phyloP scores from a whole-genome alignment of 2,113 vertebrate species.

The Xenopus laevis region DNA sequence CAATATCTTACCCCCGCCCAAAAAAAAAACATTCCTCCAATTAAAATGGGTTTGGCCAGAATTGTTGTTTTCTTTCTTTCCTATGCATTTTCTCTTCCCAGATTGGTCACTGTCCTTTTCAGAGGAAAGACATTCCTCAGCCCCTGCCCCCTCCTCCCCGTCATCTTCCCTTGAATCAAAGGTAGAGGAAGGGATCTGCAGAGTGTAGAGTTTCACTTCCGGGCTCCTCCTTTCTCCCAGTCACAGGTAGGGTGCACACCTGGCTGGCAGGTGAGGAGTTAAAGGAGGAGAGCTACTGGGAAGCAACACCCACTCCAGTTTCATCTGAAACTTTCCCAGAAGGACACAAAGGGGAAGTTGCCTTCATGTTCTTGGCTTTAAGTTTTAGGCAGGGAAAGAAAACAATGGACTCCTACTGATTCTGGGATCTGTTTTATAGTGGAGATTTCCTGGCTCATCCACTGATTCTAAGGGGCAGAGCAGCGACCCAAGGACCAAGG shows the following conservation, averaged over 20 bases:
- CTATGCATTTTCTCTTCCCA: too few species aligned
- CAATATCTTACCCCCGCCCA: too few species aligned
- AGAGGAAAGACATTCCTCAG: background rate
- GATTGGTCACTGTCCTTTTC: too few species aligned
- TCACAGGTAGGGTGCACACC: conserved; percentile 53
- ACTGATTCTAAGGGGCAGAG: too few species aligned
- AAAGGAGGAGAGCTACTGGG: background rate
- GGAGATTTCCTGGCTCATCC: too few species aligned
- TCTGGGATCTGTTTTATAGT: too few species aligned
- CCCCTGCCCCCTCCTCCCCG: conserved; percentile 38
- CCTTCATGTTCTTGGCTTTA: too few species aligned
- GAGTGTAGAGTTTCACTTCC: conserved; percentile 70
- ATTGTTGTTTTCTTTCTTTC: too few species aligned
- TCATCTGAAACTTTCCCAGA: conserved; percentile 48
- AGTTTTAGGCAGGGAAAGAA: too few species aligned
- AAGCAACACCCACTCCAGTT: conserved; percentile 42
- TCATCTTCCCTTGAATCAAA: conserved; percentile 26
- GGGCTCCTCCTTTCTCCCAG: conserved; percentile 51
- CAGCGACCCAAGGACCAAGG: too few species aligned
- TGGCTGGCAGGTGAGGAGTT: conserved; percentile 48
- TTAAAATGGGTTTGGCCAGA: background rate
- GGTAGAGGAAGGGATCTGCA: conserved; percentile 43
- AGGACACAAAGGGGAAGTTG: background rate
- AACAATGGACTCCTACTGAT: too few species aligned
- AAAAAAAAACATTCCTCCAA: too few species aligned